A percentile compares a stretch with the other conserved stretches of the same genome.
Evolutionary conservation across 1,140 invertebrate species (phyloP).

Genomic region (Cotesia vestalis): DNA sequence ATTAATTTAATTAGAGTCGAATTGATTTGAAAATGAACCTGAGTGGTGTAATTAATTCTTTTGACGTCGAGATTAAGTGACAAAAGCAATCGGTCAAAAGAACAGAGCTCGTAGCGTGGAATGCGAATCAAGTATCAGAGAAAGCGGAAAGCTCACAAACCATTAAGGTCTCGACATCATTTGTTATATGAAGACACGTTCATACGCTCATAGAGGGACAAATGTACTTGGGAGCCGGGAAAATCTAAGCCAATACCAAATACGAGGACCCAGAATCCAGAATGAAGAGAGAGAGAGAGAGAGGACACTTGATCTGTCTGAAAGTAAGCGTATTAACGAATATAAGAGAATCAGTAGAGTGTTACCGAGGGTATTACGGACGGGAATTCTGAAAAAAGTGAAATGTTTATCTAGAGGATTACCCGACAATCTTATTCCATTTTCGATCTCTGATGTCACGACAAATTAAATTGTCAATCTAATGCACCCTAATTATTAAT

Average conservation of each 20-base stretch:
- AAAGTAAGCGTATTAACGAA: conserved; percentile 55
- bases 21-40: too few species aligned
- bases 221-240: neutral
- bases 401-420: conserved; percentile 31
- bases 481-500: conserved; percentile 9
- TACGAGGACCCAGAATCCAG: too few species aligned
- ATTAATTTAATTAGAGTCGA: too few species aligned
- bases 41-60: too few species aligned
- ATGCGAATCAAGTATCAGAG: conserved; percentile 15
- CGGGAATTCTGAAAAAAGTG: conserved; percentile 8
- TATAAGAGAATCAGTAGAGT: conserved; percentile 3
- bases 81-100: conserved; percentile 60
- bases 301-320: conserved; percentile 44
- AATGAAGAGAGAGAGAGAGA: conserved; percentile 52
- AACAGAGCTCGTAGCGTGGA: conserved; percentile 19
- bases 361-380: conserved; percentile 15
- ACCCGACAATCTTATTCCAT: neutral
- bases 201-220: too few species aligned
- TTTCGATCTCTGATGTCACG: neutral
- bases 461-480: conserved; percentile 12
- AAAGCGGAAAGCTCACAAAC: conserved; percentile 35
- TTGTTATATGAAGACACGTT: conserved; percentile 47
- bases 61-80: conserved; percentile 47
- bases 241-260: conserved; percentile 52
- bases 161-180: conserved; percentile 57